Conservation (phyloP, 2,888 invertebrate genomes). For the Chymomyza fuscimana region DNA sequence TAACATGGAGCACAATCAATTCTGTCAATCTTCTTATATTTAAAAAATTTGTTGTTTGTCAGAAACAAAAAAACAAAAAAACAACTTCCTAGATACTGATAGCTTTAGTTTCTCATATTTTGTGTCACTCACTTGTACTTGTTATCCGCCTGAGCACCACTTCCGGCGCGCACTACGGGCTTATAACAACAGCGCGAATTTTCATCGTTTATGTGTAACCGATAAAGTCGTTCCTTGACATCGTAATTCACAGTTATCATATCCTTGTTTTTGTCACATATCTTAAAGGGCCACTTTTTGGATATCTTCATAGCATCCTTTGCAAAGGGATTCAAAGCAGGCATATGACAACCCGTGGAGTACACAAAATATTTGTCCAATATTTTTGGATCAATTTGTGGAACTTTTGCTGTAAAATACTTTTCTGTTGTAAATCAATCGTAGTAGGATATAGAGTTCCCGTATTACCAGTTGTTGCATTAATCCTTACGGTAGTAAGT, state of each 20-base stretch:
- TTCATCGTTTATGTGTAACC: slow-evolving; percentile 57
- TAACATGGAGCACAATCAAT: no score
- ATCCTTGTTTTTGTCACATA: slow-evolving; percentile 79
- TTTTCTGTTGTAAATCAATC: background rate
- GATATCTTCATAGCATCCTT: slow-evolving; percentile 80
- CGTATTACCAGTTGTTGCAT: background rate
- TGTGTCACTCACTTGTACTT: slow-evolving; percentile 59
- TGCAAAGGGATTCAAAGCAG: slow-evolving; percentile 82
- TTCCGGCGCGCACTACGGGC: slow-evolving; percentile 67
- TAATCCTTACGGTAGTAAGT: no score
- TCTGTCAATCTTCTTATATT: no score
- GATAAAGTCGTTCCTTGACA: slow-evolving; percentile 46
- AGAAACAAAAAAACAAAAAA: background rate
- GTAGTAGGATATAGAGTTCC: background rate
- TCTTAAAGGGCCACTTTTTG: slow-evolving; percentile 80
- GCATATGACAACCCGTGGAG: slow-evolving; percentile 83
- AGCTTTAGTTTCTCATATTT: background rate
- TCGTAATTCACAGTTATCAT: slow-evolving; percentile 66
- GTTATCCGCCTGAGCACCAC: slow-evolving; percentile 59
- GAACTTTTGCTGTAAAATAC: background rate
- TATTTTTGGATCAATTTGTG: background rate
- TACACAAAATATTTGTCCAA: slow-evolving; percentile 75
- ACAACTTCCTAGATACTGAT: background rate
- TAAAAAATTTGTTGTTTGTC: no score
- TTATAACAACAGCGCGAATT: slow-evolving; percentile 74